A percentile compares a stretch with the other conserved stretches of the same genome.
Conservation (phyloP, 2,888 invertebrate genomes). For the Lypha dubia region DNA sequence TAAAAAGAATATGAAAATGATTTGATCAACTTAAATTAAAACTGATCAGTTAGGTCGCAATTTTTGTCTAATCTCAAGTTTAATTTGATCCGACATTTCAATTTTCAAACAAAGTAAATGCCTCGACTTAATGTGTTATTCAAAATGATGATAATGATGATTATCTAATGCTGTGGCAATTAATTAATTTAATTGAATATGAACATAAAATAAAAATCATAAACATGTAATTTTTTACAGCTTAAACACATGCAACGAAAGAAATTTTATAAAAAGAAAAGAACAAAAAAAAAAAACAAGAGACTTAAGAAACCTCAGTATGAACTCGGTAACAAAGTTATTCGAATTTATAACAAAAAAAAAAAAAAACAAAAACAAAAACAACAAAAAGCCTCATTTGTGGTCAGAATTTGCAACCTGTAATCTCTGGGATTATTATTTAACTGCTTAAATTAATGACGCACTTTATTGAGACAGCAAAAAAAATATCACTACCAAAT, state of each 20-base stretch:
- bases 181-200: background rate
- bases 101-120: background rate
- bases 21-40: no score
- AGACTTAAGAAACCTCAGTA: conserved; percentile 23
- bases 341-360: conserved; percentile 25
- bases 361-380: background rate
- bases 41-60: no score
- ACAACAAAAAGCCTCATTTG: conserved; percentile 10
- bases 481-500: conserved; percentile 52
- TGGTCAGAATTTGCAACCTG: conserved; percentile 1
- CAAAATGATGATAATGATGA: background rate
- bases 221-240: background rate
- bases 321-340: conserved; percentile 6
- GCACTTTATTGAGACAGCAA: no score
- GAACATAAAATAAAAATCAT: background rate
- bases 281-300: background rate
- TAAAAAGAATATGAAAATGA: no score
- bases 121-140: background rate
- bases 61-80: no score
- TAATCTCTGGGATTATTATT: conserved; percentile 14
- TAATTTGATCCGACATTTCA: background rate
- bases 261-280: background rate
- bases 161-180: background rate
- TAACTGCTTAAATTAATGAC: conserved; percentile 57
- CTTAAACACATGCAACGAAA: conserved; percentile 9